These are phyloP conservation scores for Eremobia ochroleuca DNA, from an alignment of 2,888 invertebrate genomes.

Conservation along the genomic window DNA sequence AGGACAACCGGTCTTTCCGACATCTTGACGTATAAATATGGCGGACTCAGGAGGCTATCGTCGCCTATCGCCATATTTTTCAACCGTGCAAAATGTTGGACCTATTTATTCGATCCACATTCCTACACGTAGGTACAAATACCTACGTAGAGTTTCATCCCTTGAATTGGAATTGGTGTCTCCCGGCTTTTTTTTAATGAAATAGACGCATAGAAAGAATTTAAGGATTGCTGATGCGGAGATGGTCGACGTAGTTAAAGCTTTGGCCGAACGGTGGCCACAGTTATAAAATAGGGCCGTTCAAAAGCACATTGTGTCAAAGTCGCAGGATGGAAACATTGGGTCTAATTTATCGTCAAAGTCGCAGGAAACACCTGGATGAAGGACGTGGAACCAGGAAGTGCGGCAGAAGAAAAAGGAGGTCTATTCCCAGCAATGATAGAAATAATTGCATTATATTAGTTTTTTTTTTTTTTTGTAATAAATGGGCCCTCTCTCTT, in stretches of 20 bases:
- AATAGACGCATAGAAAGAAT: neutral
- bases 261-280: neutral
- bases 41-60: too few species aligned
- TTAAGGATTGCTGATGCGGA: neutral
- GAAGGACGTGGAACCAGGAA: neutral
- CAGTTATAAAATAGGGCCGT: neutral
- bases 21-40: too few species aligned
- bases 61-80: too few species aligned
- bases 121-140: slow-evolving; percentile 20
- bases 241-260: neutral
- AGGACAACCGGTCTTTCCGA: too few species aligned
- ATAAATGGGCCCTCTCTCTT: too few species aligned
- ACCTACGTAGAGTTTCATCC: slow-evolving; percentile 16
- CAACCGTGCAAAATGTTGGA: neutral
- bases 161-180: slow-evolving; percentile 24
- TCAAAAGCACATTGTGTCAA: neutral
- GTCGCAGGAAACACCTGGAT: too few species aligned
- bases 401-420: neutral
- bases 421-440: neutral
- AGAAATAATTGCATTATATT: neutral
- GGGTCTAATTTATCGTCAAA: too few species aligned
- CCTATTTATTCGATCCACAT: slow-evolving; percentile 9
- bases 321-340: too few species aligned
- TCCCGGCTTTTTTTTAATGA: slow-evolving; percentile 10
- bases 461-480: neutral